These are phyloP conservation scores for Poecilia picta DNA, from an alignment of 2,797 vertebrate genomes.

Conservation along the genomic window DNA sequence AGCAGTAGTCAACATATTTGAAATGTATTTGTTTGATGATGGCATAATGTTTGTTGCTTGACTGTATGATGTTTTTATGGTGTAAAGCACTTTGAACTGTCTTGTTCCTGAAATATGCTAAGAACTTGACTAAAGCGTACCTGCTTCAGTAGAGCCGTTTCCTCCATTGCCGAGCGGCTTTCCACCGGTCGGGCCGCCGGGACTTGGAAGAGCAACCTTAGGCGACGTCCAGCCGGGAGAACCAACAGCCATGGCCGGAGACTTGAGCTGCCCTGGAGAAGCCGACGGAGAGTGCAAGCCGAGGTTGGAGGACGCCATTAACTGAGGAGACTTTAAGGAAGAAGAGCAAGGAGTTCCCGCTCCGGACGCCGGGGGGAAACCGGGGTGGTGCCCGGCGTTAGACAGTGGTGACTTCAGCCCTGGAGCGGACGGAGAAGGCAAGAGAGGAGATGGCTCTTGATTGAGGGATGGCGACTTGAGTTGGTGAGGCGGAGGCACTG, in stretches of 20 bases:
- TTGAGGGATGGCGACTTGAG: slow-evolving; percentile 93
- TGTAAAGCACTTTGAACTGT: too few species aligned
- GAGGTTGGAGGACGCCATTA: slow-evolving; percentile 89
- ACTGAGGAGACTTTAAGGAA: slow-evolving; percentile 90
- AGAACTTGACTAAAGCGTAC: slow-evolving; percentile 66
- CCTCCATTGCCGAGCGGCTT: slow-evolving; percentile 80
- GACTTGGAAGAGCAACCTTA: slow-evolving; percentile 92
- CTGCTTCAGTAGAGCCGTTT: slow-evolving; percentile 85
- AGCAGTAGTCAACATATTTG: too few species aligned
- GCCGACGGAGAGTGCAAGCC: slow-evolving; percentile 89
- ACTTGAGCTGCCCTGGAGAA: slow-evolving; percentile 92
- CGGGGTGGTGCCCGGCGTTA: slow-evolving; percentile 75
- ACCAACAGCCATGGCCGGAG: slow-evolving; percentile 89
- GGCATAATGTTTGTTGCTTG: too few species aligned
- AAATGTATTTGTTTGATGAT: neutral
- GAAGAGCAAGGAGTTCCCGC: slow-evolving; percentile 81
- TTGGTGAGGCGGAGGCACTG: slow-evolving; percentile 85
- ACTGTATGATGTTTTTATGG: too few species aligned
- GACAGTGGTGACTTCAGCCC: slow-evolving; percentile 93
- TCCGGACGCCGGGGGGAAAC: slow-evolving; percentile 74
- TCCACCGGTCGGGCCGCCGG: slow-evolving; percentile 82
- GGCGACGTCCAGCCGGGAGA: slow-evolving; percentile 92
- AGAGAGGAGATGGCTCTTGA: slow-evolving; percentile 90
- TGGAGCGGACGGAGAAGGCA: slow-evolving; percentile 90
- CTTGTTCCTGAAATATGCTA: too few species aligned